These are phyloP conservation scores for Amazona guildingii DNA, from an alignment of 2,113 vertebrate genomes.

Conservation along the genomic window DNA sequence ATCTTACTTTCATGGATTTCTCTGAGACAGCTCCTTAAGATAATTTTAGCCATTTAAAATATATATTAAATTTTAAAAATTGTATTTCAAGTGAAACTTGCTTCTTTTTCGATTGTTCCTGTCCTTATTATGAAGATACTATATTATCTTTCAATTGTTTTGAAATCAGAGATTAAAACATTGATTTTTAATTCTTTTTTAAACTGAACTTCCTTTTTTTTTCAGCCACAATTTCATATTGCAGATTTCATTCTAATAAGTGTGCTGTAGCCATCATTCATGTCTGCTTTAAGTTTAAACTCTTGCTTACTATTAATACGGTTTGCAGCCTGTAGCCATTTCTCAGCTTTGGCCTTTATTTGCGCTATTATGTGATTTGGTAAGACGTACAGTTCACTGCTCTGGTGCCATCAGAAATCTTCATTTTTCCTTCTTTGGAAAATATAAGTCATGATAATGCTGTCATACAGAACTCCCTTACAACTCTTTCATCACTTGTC, in stretches of 20 bases:
- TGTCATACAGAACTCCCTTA: not conserved
- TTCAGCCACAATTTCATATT: not conserved
- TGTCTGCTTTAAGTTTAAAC: not conserved
- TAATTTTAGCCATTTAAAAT: not conserved
- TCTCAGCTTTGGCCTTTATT: not conserved
- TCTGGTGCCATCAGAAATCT: not conserved
- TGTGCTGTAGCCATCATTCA: not conserved
- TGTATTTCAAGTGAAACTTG: not conserved
- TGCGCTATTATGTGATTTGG: not conserved
- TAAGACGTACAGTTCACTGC: not conserved
- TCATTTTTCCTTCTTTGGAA: not conserved
- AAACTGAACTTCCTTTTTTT: not conserved
- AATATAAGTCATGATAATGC: not conserved
- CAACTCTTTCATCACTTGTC: not conserved
- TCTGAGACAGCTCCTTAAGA: not conserved
- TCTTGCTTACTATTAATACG: not conserved
- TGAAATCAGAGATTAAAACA: not conserved
- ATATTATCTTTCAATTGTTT: not conserved
- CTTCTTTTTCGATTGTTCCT: not conserved
- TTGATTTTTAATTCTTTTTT: not conserved
- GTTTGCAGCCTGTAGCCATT: not conserved
- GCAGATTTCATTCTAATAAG: not conserved
- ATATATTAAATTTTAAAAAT: accelerated
- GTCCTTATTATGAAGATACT: not conserved
- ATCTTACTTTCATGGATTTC: not conserved